Evolutionary conservation across 2,888 invertebrate species (phyloP).

Genomic region (Spodoptera littoralis): DNA sequence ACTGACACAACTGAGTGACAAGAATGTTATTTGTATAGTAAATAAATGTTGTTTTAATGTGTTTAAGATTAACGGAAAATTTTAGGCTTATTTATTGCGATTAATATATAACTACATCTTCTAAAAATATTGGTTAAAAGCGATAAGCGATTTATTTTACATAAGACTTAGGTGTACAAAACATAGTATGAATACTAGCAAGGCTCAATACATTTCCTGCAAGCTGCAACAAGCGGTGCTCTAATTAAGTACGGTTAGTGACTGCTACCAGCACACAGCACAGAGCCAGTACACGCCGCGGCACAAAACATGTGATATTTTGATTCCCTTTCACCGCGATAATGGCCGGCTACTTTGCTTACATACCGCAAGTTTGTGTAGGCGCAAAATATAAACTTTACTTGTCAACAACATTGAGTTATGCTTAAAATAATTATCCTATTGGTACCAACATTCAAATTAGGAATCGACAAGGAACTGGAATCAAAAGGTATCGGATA

Average conservation of each 20-base stretch:
- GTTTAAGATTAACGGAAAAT: conserved; percentile 6
- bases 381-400: conserved; percentile 24
- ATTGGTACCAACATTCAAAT: no score
- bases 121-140: no score
- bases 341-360: conserved; percentile 56
- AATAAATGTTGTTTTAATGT: conserved; percentile 28
- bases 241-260: conserved; percentile 21
- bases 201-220: conserved; percentile 6
- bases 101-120: no score
- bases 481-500: neutral
- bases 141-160: no score
- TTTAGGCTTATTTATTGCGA: neutral
- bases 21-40: conserved; percentile 3
- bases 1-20: neutral
- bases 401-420: neutral
- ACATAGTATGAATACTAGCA: neutral
- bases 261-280: conserved; percentile 8
- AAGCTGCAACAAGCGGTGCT: conserved; percentile 11
- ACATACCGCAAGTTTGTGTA: conserved; percentile 41
- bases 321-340: conserved; percentile 66
- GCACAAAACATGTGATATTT: conserved; percentile 60
- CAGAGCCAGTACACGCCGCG: conserved; percentile 10
- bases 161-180: neutral
- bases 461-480: no score
- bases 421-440: no score